Percentiles rank a stretch among this genome's conserved stretches.
Evolutionary conservation across 2,113 vertebrate genomes (phyloP).

Genomic region (Pachyramphus minor): DNA sequence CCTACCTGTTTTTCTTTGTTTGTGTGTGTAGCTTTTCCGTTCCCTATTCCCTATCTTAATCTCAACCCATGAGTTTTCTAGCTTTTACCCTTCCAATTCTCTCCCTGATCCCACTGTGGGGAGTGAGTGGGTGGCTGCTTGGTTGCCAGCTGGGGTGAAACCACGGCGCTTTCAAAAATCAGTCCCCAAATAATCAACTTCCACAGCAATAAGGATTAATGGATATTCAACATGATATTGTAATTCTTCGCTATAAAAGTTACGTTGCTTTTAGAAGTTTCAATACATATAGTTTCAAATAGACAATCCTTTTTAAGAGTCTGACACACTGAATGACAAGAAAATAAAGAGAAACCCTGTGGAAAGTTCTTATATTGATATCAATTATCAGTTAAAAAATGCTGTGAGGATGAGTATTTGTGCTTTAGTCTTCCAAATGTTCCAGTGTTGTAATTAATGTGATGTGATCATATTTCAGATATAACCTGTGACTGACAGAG

Average conservation of each 20-base stretch:
- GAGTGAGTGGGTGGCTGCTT: not conserved
- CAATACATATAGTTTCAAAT: conserved; percentile 25
- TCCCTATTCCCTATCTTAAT: not conserved
- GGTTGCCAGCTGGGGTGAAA: not conserved
- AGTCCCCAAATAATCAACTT: not conserved
- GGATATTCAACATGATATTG: not conserved
- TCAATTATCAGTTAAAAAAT: conserved; percentile 42
- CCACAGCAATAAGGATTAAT: not conserved
- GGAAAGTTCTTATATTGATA: conserved; percentile 27
- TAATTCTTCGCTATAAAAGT: not conserved
- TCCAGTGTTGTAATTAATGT: not conserved
- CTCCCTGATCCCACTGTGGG: not conserved
- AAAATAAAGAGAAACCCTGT: conserved; percentile 40
- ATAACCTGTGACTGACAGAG: not conserved
- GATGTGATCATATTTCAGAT: not conserved
- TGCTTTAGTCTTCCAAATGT: not conserved
- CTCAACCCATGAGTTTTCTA: not conserved
- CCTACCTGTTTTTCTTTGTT: not conserved
- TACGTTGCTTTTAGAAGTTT: conserved; percentile 24
- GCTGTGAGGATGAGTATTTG: not conserved
- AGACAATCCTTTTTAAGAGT: conserved; percentile 30
- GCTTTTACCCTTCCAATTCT: not conserved
- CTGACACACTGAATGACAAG: conserved; percentile 24
- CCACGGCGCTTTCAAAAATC: not conserved
- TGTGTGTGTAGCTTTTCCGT: not conserved